phyloP scores from a whole-genome alignment of 2,888 invertebrate genomes.

The Nezara viridula region DNA sequence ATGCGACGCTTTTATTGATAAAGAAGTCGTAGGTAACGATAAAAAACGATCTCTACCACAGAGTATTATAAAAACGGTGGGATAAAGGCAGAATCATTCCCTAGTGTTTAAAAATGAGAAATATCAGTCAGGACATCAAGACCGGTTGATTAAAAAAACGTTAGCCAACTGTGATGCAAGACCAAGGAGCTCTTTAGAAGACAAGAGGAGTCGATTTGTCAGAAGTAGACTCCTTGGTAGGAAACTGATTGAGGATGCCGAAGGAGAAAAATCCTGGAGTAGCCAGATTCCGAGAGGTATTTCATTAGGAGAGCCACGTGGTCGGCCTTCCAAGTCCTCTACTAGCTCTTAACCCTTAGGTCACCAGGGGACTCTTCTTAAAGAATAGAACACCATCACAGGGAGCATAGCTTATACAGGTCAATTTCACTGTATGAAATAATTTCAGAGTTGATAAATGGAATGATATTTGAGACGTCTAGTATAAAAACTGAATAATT shows the following conservation, averaged over 20 bases:
- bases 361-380: not conserved
- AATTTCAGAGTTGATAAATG: too few species aligned
- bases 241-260: constrained; percentile 39
- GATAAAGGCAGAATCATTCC: too few species aligned
- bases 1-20: too few species aligned
- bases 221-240: not conserved
- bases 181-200: not conserved
- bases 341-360: not conserved
- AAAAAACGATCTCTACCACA: too few species aligned
- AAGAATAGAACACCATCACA: not conserved
- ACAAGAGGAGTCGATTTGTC: constrained; percentile 25
- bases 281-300: constrained; percentile 33
- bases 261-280: constrained; percentile 33
- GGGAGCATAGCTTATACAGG: not conserved
- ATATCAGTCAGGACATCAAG: not conserved
- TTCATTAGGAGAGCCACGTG: not conserved
- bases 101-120: too few species aligned
- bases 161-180: not conserved
- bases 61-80: too few species aligned
- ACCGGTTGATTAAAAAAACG: not conserved
- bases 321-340: not conserved
- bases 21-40: too few species aligned
- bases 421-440: not conserved
- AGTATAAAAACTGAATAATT: too few species aligned
- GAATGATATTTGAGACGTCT: too few species aligned